Evolutionary conservation across 2,797 vertebrate genomes (phyloP).

Genomic region (Enteromius thamalakanensis): DNA sequence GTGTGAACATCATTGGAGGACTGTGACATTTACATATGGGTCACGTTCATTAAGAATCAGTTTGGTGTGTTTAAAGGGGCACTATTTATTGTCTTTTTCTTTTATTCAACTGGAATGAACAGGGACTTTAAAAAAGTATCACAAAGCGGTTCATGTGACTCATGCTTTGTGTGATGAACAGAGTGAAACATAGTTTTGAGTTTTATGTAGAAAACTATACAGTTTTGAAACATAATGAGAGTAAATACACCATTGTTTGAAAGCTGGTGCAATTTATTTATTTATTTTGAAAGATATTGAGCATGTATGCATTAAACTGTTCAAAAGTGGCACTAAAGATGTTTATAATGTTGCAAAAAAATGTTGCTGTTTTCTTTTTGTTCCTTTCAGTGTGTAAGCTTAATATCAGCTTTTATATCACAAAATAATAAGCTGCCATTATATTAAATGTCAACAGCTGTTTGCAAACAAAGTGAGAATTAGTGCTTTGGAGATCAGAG

Average conservation of each 20-base stretch:
- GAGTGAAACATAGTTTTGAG: background rate
- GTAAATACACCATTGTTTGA: background rate
- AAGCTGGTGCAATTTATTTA: background rate
- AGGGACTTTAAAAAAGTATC: background rate
- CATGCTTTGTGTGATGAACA: background rate
- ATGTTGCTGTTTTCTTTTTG: background rate
- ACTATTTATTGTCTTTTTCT: background rate
- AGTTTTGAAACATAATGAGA: background rate
- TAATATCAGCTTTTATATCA: slow-evolving; percentile 4
- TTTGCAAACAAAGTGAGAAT: slow-evolving; percentile 37
- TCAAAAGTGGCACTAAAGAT: background rate
- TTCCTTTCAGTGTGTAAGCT: background rate
- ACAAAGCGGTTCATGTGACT: background rate
- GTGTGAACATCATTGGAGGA: background rate
- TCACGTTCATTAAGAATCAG: background rate
- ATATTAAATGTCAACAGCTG: slow-evolving; percentile 24
- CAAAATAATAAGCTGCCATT: background rate
- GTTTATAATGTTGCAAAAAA: background rate
- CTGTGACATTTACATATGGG: background rate
- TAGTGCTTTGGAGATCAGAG: slow-evolving; percentile 10
- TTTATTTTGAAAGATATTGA: background rate
- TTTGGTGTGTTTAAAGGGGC: background rate
- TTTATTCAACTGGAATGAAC: background rate
- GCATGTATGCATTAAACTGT: background rate
- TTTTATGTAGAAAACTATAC: background rate